Evolutionary conservation across 1,140 invertebrate species (phyloP), one percentile per base, ranked within the genome.

Genomic region (Trichonephila inaurata): DNA sequence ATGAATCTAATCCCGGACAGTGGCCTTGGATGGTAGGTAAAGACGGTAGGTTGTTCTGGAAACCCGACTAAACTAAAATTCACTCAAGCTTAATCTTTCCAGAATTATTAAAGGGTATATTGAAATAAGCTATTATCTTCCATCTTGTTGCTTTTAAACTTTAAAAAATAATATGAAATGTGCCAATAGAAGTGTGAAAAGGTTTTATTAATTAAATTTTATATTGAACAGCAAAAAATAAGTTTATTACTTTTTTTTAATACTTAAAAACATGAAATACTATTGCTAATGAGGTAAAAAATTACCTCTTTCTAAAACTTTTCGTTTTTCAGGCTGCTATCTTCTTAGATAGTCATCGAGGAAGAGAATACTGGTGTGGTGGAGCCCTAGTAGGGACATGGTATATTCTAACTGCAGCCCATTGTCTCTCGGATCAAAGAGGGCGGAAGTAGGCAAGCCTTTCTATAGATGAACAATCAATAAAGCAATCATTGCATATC

Each of bases 321-420:
- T 64, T 69, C 14, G 10, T 10, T 81, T 66, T 94, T 58, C 62
- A 95, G 95, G 94, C 94, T 19, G 95, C 95, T 28, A 95, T 95
- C 24, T 95, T 95, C 92, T 77, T 95, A 28, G 91, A 95, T 72
- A 95, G 83, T 64, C 72, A 88, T n/a, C 24, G 82, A 83, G 95
- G 94, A 61, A 44, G 92, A 1, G 96, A 96, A 94, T 97, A 97
- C 92, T 96, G 96, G 90, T 98, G 97, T 95, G 97, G 97, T 2
- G 97, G 97, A 2, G 96, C 97, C 3, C 95, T 98, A 0, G 96
- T 98, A 51, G 97, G 96, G 24, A 95, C 96, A 60, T 94, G 96
- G 2, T 97, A 97, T 94, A 96, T 97, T 21, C 69, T 97, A 3
- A 97, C 97, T 0, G 97, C 97, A 6, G 97, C 97, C 1, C 97